Evolutionary conservation across 2,888 invertebrate genomes (phyloP), one percentile per base, ranked within the genome.

Genomic region (Tuta absoluta): DNA sequence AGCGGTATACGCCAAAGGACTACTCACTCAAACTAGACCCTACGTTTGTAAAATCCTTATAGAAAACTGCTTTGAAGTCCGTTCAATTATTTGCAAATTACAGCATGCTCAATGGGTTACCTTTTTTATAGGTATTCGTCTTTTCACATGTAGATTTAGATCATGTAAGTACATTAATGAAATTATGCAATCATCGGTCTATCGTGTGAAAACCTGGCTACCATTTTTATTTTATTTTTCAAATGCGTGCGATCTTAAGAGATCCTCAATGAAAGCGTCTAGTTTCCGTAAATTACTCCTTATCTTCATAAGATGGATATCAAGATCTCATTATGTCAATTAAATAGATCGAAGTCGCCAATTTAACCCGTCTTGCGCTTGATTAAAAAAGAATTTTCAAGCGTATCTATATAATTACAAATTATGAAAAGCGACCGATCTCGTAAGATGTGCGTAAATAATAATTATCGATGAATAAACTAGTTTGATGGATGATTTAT

Each of bases 321-420:
- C 5, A 33, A 14, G n/a, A 24, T 56, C 33, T 33, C 33, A 56
- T 56, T 53, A 53, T 53, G 28, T 28, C 23, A 53, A 24, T 53
- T 28, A 28, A 56, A 33, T 56, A n/a, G 17, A 56, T 56, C 28
- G 8, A 17, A 56, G 33, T 28, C 24, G 56, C 56, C 56, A 56
- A 33, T 56, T 56, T 33, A 33, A 17, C 12, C n/a, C 28, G 4
- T 24, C 28, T 7, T 53, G 7, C 33, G 8, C 14, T 17, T 24
- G 14, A 19, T 56, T 33, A n/a, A 53, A 53, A 53, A 23, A 21
- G 2, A 11, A 23, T 51, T 21, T 41, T 41, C 14, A 14, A 23
- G 11, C 21, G 11, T 51, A 21, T 21, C 11, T 4, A 21, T 10
- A 21, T 49, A 51, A 23, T 53, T 53, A 14, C 2, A 53, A 53